phyloP scores from a whole-genome alignment of 2,888 invertebrate genomes.

The Drosophila austrosaltans region DNA sequence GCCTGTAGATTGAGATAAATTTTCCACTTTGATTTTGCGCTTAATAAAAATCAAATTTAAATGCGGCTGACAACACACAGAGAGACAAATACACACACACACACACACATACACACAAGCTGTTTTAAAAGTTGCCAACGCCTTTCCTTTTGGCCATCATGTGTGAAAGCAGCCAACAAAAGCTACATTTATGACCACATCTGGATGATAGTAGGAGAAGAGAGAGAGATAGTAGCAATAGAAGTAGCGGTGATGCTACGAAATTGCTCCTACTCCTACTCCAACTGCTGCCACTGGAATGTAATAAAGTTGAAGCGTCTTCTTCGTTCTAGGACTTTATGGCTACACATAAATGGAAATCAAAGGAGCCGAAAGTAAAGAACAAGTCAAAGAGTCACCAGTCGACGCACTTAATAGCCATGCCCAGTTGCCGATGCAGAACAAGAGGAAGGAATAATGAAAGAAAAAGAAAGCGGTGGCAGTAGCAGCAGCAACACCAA shows the following conservation, averaged over 20 bases:
- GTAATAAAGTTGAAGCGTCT: conserved; percentile 65
- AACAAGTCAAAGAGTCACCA: conserved; percentile 59
- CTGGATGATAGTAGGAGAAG: conserved; percentile 60
- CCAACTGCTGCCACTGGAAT: conserved; percentile 44
- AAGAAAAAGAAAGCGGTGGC: conserved; percentile 52
- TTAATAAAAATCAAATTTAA: conserved; percentile 78
- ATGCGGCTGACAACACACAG: conserved; percentile 73
- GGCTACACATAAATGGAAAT: conserved; percentile 72
- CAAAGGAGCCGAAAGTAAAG: conserved; percentile 42
- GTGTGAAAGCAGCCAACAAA: conserved; percentile 32
- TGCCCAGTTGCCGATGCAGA: conserved; percentile 9
- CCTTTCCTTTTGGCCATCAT: conserved; percentile 18
- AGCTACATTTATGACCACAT: conserved; percentile 47
- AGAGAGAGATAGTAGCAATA: not conserved
- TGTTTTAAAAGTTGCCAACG: conserved; percentile 12
- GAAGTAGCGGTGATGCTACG: conserved; percentile 35
- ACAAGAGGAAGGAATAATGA: conserved; percentile 10
- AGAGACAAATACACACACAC: conserved; percentile 47
- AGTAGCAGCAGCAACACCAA: conserved; percentile 12
- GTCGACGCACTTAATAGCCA: conserved; percentile 32
- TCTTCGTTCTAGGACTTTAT: conserved; percentile 55
- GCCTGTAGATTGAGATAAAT: conserved; percentile 52
- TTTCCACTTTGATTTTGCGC: conserved; percentile 75
- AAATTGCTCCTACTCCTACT: not conserved
- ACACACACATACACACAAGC: conserved; percentile 22